Evolutionary conservation across 2,888 invertebrate species (phyloP), one percentile per base, ranked within the genome.

Genomic region (Lumbricus terrestris): DNA sequence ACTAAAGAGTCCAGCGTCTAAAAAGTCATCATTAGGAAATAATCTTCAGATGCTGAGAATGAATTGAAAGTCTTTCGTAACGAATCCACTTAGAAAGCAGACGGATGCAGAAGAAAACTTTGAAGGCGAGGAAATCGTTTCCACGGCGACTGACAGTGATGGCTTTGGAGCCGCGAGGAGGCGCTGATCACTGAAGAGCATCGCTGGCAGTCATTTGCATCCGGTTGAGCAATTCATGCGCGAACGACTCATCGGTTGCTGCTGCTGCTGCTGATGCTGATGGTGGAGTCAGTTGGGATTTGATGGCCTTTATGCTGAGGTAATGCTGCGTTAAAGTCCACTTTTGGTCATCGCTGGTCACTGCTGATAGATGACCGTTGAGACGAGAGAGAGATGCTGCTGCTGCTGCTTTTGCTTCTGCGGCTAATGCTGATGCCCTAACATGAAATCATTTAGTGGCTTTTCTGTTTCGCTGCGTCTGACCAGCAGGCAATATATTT

Each of bases 141-240:
- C 69, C n/a, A 69, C 29, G 69, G 69, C 69, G n/a, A 69, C 69
- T 69, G 69, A 69, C 69, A 69, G 69, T 29, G 69, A 69, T 69
- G 69, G 69, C 69, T n/a, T 5, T 69, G 69, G 69, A n/a, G 69
- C 69, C 69, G n/a, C 69, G n/a, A n/a, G n/a, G n/a, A n/a, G n/a
- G 69, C 69, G n/a, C 69, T 69, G 69, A 69, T 69, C 69, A n/a
- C 69, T 69, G 69, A n/a, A 69, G 69, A 69, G 69, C 69, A 69
- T 69, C 69, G n/a, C 69, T 69, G 69, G 69, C 69, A 69, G 69
- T 69, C 69, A 69, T 69, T 69, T 69, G 29, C 69, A 69, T 69
- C n/a, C 69, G 69, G 69, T 69, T 69, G 69, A 69, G n/a, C 69
- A 11, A 69, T 69, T 69, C 69, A 69, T 69, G 69, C n/a, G 69